Evolutionary conservation across 1,140 invertebrate genomes (phyloP).

Genomic region (Diabrotica undecimpunctata): DNA sequence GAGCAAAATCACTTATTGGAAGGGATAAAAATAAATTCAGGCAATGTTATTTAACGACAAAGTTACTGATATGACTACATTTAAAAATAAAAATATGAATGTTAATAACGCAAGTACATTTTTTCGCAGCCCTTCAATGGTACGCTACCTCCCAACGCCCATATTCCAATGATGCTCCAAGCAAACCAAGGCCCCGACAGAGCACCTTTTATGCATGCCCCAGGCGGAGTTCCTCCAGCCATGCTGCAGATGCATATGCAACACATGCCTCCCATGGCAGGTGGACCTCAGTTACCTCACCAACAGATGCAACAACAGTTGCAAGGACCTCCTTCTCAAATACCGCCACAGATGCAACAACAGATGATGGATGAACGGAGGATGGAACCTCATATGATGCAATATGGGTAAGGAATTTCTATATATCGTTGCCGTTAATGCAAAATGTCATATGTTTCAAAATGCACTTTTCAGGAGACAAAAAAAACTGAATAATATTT

Average conservation of each 20-base stretch:
- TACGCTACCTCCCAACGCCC: background rate
- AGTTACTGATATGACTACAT: too few species aligned
- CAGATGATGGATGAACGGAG: conserved; percentile 11
- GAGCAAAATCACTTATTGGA: too few species aligned
- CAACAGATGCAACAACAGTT: background rate
- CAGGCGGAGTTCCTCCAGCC: conserved; percentile 20
- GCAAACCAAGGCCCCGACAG: background rate
- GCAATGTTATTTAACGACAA: too few species aligned
- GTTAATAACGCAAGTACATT: background rate
- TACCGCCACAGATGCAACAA: conserved; percentile 21
- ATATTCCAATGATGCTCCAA: conserved; percentile 6
- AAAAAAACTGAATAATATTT: too few species aligned
- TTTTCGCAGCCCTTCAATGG: conserved; percentile 8
- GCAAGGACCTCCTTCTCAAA: conserved; percentile 10
- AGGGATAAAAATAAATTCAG: too few species aligned
- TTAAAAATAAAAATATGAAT: too few species aligned
- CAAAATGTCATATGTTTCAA: too few species aligned
- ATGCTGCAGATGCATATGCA: conserved; percentile 28
- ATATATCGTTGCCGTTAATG: too few species aligned
- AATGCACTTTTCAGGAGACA: too few species aligned
- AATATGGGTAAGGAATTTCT: background rate
- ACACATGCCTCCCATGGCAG: conserved; percentile 23
- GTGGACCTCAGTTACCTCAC: conserved; percentile 23
- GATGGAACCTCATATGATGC: conserved; percentile 17
- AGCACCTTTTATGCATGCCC: background rate